Conservation (phyloP, 2,113 vertebrate genomes). For the Perccottus glenii region DNA sequence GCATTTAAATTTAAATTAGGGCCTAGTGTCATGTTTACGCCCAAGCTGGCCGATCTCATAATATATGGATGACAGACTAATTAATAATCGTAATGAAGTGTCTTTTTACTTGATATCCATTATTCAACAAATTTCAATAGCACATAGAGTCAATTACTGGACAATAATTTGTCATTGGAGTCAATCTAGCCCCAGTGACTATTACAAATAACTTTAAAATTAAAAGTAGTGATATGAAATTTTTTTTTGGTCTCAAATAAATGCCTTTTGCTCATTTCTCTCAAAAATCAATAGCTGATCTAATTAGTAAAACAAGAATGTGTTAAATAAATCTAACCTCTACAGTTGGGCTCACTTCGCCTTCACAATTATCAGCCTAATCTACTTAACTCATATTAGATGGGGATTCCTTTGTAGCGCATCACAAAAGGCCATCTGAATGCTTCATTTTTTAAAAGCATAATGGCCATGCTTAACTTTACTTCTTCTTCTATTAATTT, state of each 20-base stretch:
- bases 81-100: no score
- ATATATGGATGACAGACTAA: no score
- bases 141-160: no score
- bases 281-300: conserved; percentile 44
- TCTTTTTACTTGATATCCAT: no score
- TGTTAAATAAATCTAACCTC: conserved; percentile 37
- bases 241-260: conserved; percentile 26
- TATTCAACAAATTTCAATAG: no score
- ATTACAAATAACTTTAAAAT: neutral
- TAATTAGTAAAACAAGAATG: conserved; percentile 40
- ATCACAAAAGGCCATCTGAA: conserved; percentile 18
- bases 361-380: conserved; percentile 39
- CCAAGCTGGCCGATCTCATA: no score
- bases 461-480: conserved; percentile 18
- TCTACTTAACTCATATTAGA: conserved; percentile 24
- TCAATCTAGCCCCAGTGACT: no score
- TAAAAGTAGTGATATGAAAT: no score
- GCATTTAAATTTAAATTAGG: no score
- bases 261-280: conserved; percentile 31
- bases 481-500: conserved; percentile 17
- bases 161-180: no score
- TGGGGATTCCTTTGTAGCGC: neutral
- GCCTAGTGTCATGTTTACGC: no score
- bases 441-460: conserved; percentile 8
- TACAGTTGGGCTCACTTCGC: neutral